Evolutionary conservation across 1,140 invertebrate species (phyloP).

Genomic region (Whitmania pigra): DNA sequence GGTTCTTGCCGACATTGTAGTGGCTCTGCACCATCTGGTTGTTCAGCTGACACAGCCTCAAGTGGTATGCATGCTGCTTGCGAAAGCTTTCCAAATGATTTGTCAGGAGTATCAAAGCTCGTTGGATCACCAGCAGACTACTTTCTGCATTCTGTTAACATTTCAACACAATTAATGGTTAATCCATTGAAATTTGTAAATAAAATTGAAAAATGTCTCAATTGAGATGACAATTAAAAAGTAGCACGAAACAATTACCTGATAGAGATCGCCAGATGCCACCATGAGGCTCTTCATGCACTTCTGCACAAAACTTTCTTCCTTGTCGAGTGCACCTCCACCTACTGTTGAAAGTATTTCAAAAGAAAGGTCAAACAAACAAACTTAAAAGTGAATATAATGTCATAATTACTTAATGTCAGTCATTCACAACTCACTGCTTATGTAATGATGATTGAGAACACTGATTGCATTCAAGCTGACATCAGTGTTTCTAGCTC

Average conservation of each 20-base stretch:
- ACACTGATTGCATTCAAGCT: conserved; percentile 85
- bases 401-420: too few species aligned
- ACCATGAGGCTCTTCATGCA: conserved; percentile 77
- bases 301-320: conserved; percentile 69
- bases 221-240: neutral
- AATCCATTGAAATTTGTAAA: neutral
- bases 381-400: too few species aligned
- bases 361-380: neutral
- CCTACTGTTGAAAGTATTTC: conserved; percentile 28
- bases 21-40: conserved; percentile 44
- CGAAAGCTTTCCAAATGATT: conserved; percentile 84
- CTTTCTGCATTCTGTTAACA: conserved; percentile 52
- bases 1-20: conserved; percentile 1
- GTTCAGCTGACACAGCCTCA: conserved; percentile 48
- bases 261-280: conserved; percentile 57
- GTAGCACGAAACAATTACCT: conserved; percentile 30
- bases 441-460: conserved; percentile 81
- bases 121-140: conserved; percentile 71
- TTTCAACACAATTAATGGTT: neutral
- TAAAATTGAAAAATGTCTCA: too few species aligned
- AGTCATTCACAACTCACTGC: conserved; percentile 49
- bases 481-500: conserved; percentile 76
- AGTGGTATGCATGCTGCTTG: conserved; percentile 50
- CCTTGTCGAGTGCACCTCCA: conserved; percentile 55
- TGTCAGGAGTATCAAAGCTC: conserved; percentile 69